Base-by-base conservation (phyloP, 2,797 vertebrate genomes). In the Rhadinocentrus ornatus region DNA sequence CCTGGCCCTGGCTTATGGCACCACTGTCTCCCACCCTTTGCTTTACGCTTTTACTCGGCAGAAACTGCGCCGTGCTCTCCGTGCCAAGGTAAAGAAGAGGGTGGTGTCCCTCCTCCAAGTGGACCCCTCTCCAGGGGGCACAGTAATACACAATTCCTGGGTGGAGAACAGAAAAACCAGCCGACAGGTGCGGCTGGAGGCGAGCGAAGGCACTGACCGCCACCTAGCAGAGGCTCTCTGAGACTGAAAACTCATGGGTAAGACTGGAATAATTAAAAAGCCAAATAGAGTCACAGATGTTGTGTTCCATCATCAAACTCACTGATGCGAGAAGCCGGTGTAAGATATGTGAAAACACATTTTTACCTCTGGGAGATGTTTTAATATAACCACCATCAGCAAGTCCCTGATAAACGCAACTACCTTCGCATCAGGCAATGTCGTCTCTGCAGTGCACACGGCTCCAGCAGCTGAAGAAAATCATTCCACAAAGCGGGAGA, bases 101-200 rank as follows among this genome's bases (percentile, higher is more conserved):
- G 93, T 95, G 65, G 95, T 95, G 71, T 96, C 95, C 2, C 85
- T 95, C 62, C 90, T 96, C 20, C 95, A 95, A 76, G 95, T 95
- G 6, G 95, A 96, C 74, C 94, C 95, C 0, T 94, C 93, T 0
- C 95, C 95, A 0, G 93, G 94, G 6, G 95, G 91, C 65, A 94
- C 94, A 0, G 82, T 96, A 69, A 95, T 96, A 76, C 95, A 95
- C 85, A 95, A 96, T 85, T 95, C 95, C 75, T 96, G 95, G 95
- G 94, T 95, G 71, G 94, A 95, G 68, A 93, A 94, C 69, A 86
- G 92, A 37, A 94, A 94, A 86, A 88, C 81, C 44, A 86, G 73
- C 61, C 84, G 91, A 22, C 87, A 93, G 73, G 77, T 93, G 66
- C 89, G 88, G 6, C 81, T 94, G 35, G 94, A 93, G 69, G 94